phyloP scores from a whole-genome alignment of 35 echinoderm and acorn worm species.

The Ophioderma brevispina region DNA sequence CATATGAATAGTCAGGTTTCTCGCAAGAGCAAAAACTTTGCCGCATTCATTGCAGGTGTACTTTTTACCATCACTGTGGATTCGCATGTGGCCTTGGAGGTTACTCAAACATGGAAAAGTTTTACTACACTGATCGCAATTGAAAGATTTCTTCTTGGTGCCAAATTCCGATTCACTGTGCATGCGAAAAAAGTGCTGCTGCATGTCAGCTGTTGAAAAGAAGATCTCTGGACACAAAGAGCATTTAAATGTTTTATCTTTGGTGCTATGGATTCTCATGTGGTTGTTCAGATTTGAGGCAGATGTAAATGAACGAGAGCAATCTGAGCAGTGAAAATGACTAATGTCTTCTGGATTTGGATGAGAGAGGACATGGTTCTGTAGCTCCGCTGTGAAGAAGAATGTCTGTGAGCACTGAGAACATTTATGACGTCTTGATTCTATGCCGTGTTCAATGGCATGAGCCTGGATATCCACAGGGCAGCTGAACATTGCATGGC shows the following conservation, averaged over 20 bases:
- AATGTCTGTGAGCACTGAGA: slow-evolving; percentile 90
- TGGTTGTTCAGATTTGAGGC: slow-evolving; percentile 82
- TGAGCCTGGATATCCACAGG: slow-evolving; percentile 95
- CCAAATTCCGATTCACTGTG: slow-evolving; percentile 75
- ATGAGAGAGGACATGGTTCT: slow-evolving; percentile 84
- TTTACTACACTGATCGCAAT: slow-evolving; percentile 82
- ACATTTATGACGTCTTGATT: slow-evolving; percentile 82
- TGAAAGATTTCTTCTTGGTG: slow-evolving; percentile 51
- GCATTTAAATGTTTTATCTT: slow-evolving; percentile 73
- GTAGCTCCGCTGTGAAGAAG: slow-evolving; percentile 90
- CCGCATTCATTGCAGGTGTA: slow-evolving; percentile 89
- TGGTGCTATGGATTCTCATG: slow-evolving; percentile 66
- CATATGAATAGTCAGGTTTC: slow-evolving; percentile 97
- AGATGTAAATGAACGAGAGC: slow-evolving; percentile 66
- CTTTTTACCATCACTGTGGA: slow-evolving; percentile 79
- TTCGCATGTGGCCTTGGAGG: slow-evolving; percentile 91
- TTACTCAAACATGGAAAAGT: slow-evolving; percentile 83
- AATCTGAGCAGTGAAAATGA: slow-evolving; percentile 82
- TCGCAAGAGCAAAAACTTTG: slow-evolving; percentile 83
- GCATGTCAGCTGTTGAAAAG: slow-evolving; percentile 75
- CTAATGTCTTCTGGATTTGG: slow-evolving; percentile 57
- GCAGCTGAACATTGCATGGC: slow-evolving; percentile 83
- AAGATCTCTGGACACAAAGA: slow-evolving; percentile 90
- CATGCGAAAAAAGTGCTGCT: slow-evolving; percentile 88
- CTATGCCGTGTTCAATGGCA: slow-evolving; percentile 98